These are phyloP conservation scores for Luehdorfia chinensis DNA, from an alignment of 1,140 invertebrate species.

Conservation along the genomic window DNA sequence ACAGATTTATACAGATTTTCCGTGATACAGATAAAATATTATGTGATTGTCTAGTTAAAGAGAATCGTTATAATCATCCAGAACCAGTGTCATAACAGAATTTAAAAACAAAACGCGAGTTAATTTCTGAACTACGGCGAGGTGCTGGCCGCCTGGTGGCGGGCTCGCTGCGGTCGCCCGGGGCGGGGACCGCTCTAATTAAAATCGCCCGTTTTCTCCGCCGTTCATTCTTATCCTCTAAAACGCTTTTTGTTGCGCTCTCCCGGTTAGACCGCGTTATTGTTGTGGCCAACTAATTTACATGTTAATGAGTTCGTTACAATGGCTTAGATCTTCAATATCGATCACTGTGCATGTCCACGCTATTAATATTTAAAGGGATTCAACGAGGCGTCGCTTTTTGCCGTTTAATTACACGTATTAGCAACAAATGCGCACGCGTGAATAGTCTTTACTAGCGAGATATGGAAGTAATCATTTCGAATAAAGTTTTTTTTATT, in stretches of 20 bases:
- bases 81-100: slow-evolving; percentile 1
- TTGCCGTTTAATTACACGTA: neutral
- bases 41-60: too few species aligned
- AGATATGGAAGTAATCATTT: too few species aligned
- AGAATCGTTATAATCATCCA: neutral
- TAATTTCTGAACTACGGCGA: slow-evolving; percentile 51
- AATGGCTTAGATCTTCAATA: slow-evolving; percentile 36
- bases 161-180: slow-evolving; percentile 58
- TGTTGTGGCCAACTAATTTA: slow-evolving; percentile 70
- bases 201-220: slow-evolving; percentile 69
- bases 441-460: too few species aligned
- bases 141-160: slow-evolving; percentile 29
- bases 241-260: slow-evolving; percentile 62
- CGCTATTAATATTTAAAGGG: slow-evolving; percentile 8
- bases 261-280: slow-evolving; percentile 56
- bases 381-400: neutral
- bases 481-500: too few species aligned
- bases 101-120: slow-evolving; percentile 22
- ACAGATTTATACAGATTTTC: too few species aligned
- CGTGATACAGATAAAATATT: too few species aligned
- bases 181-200: slow-evolving; percentile 63
- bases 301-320: slow-evolving; percentile 68
- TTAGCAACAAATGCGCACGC: too few species aligned
- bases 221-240: slow-evolving; percentile 70
- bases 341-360: slow-evolving; percentile 11